These are phyloP conservation scores for Platyscapa corneri DNA, from an alignment of 1,140 invertebrate species.

Conservation along the genomic window DNA sequence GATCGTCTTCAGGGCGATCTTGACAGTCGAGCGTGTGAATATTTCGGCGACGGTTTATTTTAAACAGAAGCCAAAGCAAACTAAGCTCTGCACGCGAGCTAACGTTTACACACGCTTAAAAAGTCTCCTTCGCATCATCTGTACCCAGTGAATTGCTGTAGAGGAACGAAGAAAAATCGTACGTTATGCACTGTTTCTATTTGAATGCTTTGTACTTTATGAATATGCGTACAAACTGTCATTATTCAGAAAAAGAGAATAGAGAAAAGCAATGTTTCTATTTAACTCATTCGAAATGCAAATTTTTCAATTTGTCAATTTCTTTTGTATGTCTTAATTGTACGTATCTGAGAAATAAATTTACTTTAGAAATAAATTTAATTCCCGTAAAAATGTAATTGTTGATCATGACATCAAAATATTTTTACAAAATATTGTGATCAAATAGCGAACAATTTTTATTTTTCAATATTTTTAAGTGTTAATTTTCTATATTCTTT, in stretches of 20 bases:
- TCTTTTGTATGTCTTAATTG: not conserved
- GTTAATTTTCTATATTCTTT: too few species aligned
- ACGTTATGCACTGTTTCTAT: not conserved
- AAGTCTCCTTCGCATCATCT: not conserved
- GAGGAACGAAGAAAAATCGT: not conserved
- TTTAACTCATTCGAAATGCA: not conserved
- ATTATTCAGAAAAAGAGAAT: not conserved
- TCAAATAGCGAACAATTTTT: not conserved
- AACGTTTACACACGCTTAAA: not conserved
- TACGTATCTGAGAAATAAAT: not conserved
- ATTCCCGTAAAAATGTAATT: too few species aligned
- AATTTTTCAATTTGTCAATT: not conserved
- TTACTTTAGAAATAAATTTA: too few species aligned
- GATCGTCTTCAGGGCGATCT: constrained; percentile 29
- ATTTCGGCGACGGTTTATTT: constrained; percentile 69
- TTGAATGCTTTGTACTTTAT: not conserved
- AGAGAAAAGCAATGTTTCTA: not conserved
- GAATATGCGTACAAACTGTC: not conserved
- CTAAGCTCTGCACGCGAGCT: constrained; percentile 36
- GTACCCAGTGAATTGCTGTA: not conserved
- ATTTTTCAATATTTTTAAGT: too few species aligned
- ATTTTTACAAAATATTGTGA: not conserved
- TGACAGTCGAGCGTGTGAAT: constrained; percentile 66
- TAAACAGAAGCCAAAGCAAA: constrained; percentile 70
- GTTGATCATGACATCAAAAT: too few species aligned